Evolutionary conservation across 2,888 invertebrate genomes (phyloP).

Genomic region (Dichetophora obliterata): DNA sequence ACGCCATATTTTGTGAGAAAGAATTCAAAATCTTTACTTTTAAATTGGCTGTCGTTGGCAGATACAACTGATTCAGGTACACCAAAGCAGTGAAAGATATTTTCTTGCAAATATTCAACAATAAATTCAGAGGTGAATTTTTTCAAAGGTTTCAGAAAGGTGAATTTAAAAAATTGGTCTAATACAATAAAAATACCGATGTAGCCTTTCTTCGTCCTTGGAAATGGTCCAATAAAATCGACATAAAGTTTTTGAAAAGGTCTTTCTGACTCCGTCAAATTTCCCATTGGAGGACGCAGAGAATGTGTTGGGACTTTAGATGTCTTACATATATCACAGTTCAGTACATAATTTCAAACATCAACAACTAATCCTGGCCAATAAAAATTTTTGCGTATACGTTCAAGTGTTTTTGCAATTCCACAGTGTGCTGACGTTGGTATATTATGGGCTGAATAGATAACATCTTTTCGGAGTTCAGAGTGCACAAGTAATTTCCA

Average conservation of each 20-base stretch:
- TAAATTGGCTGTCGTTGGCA: conserved; percentile 37
- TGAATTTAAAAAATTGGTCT: conserved; percentile 33
- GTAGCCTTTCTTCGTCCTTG: conserved; percentile 13
- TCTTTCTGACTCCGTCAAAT: conserved; percentile 1
- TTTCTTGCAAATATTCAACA: conserved; percentile 27
- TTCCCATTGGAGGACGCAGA: conserved; percentile 11
- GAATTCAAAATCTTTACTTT: background rate
- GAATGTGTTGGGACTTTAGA: too few relatives aligned
- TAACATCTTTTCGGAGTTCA: background rate
- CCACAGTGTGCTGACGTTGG: too few relatives aligned
- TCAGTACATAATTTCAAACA: too few relatives aligned
- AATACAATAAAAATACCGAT: conserved; percentile 22
- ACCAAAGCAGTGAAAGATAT: conserved; percentile 52
- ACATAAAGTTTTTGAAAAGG: background rate
- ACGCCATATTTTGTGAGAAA: background rate
- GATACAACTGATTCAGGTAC: conserved; percentile 49
- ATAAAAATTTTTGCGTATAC: too few relatives aligned
- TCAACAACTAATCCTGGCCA: too few relatives aligned
- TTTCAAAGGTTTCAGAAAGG: too few relatives aligned
- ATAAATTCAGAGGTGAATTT: conserved; percentile 11
- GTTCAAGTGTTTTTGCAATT: too few relatives aligned
- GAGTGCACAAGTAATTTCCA: background rate
- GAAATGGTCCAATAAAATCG: too few relatives aligned
- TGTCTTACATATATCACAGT: too few relatives aligned
- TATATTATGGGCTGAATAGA: background rate